phyloP scores from a whole-genome alignment of 2,113 vertebrate species.

The Erinaceus europaeus region DNA sequence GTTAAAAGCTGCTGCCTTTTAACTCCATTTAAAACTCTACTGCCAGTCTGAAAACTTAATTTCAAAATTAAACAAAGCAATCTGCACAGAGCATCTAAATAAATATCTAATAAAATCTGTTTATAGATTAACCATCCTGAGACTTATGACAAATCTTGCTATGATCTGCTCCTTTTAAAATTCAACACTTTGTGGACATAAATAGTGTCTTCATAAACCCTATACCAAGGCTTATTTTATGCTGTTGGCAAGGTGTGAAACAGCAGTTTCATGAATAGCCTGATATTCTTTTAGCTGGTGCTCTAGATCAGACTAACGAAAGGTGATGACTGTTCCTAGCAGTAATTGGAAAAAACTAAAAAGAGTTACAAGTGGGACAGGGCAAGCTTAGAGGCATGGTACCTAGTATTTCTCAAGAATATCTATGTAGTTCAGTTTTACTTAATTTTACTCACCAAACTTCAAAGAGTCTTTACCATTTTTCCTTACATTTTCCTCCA shows the following conservation, averaged over 20 bases:
- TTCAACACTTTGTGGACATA: not conserved
- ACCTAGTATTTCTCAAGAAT: not conserved
- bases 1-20: conserved; percentile 64
- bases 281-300: not conserved
- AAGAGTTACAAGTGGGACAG: not conserved
- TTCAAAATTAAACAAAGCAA: conserved; percentile 65
- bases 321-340: not conserved
- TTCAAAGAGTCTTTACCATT: conserved; percentile 20
- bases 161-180: conserved; percentile 13
- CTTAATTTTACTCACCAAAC: not conserved
- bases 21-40: conserved; percentile 46
- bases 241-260: not conserved
- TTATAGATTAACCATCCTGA: conserved; percentile 49
- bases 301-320: not conserved
- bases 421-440: not conserved
- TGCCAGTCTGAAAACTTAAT: conserved; percentile 57
- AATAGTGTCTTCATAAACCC: conserved; percentile 12
- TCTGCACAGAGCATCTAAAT: conserved; percentile 58
- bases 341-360: not conserved
- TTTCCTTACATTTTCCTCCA: not conserved
- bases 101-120: conserved; percentile 65
- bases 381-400: not conserved
- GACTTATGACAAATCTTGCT: conserved; percentile 33
- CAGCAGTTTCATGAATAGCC: not conserved
- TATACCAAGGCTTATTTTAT: not conserved